Conservation (phyloP, 2,113 vertebrate species). For the Tichodroma muraria region DNA sequence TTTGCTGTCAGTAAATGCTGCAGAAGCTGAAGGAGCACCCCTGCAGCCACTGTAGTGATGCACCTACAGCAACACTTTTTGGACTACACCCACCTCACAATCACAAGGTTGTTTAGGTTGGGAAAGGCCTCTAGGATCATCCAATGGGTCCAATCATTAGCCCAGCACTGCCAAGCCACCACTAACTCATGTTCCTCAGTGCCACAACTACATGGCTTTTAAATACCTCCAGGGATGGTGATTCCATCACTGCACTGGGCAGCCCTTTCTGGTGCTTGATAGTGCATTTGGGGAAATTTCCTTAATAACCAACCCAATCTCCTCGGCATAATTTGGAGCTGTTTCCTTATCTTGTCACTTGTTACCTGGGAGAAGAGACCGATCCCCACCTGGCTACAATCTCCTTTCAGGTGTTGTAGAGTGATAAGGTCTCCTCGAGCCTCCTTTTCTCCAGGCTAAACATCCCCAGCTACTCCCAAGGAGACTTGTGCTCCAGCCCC, state of each 20-base stretch:
- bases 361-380: neutral
- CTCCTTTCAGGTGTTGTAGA: neutral
- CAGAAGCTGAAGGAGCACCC: neutral
- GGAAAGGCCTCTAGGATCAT: neutral
- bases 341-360: neutral
- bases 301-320: neutral
- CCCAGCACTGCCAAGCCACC: neutral
- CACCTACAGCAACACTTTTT: neutral
- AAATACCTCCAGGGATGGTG: neutral
- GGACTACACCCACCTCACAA: neutral
- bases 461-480: neutral
- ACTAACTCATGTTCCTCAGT: neutral
- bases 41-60: neutral
- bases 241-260: neutral
- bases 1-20: neutral
- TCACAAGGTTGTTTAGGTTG: neutral
- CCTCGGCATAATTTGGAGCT: neutral
- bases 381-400: neutral
- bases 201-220: neutral
- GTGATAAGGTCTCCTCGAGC: too few relatives aligned
- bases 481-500: neutral
- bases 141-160: neutral
- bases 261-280: neutral
- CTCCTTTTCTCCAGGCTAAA: neutral
- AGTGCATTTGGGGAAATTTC: neutral